Conservation (phyloP, 1,140 invertebrate genomes). For the Drosophila parvula region DNA sequence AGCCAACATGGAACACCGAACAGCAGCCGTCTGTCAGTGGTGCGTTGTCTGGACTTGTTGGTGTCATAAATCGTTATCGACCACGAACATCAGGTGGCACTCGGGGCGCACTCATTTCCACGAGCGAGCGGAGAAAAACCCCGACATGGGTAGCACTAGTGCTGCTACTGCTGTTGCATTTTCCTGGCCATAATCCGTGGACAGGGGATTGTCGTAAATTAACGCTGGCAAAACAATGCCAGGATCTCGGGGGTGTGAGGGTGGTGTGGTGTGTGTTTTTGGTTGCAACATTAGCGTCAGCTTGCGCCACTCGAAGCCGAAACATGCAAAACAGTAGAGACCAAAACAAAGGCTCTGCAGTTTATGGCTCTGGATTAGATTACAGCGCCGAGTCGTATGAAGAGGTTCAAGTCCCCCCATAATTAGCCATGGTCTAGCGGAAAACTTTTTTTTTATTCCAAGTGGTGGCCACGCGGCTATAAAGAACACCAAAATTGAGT, state of each 20-base stretch:
- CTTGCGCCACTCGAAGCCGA: slow-evolving; percentile 48
- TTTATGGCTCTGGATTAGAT: slow-evolving; percentile 70
- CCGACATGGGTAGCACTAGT: slow-evolving; percentile 2
- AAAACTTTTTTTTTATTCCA: slow-evolving; percentile 8
- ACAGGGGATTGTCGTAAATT: slow-evolving; percentile 78
- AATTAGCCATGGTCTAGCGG: slow-evolving; percentile 47
- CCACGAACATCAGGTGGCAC: slow-evolving; percentile 83
- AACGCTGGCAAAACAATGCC: slow-evolving; percentile 56
- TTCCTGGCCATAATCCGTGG: slow-evolving; percentile 58
- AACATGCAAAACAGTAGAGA: slow-evolving; percentile 71
- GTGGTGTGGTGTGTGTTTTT: slow-evolving; percentile 5
- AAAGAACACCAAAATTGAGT: neutral
- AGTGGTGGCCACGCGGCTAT: neutral
- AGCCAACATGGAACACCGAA: slow-evolving; percentile 31
- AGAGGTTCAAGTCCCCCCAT: slow-evolving; percentile 39
- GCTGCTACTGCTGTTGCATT: slow-evolving; percentile 47
- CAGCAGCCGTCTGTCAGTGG: slow-evolving; percentile 49
- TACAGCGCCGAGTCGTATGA: slow-evolving; percentile 30
- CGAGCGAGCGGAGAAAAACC: slow-evolving; percentile 27
- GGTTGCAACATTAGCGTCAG: slow-evolving; percentile 66
- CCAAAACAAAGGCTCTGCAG: slow-evolving; percentile 65
- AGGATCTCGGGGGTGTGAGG: slow-evolving; percentile 26
- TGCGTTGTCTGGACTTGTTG: slow-evolving; percentile 51
- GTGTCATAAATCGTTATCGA: slow-evolving; percentile 84
- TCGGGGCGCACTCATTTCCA: slow-evolving; percentile 66